Evolutionary conservation across 30 jellyfish, hydroid and myxozoan species (phyloP).

Genomic region (Turritopsis rubra): DNA sequence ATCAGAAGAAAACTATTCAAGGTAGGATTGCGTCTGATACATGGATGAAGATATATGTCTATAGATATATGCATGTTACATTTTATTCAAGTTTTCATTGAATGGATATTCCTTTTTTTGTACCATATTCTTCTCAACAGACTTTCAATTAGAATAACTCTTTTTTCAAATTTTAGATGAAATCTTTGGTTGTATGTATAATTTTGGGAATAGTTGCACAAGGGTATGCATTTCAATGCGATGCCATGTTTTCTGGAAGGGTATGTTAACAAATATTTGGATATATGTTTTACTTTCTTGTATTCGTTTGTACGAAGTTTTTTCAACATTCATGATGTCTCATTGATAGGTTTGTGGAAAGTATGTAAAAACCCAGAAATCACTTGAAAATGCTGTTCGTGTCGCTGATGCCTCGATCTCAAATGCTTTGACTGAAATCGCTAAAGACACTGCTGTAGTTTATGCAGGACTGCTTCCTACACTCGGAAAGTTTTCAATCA

Average conservation of each 20-base stretch:
- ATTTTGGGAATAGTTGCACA: neutral
- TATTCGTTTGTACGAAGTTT: neutral
- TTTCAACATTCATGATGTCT: neutral
- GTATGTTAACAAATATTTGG: neutral
- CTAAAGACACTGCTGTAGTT: constrained; percentile 3
- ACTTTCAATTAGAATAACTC: neutral
- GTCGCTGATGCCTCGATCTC: constrained; percentile 4
- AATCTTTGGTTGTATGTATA: neutral
- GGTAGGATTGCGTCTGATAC: too few species aligned
- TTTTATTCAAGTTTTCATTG: too few species aligned
- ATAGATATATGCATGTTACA: too few species aligned
- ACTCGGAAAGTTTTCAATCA: neutral
- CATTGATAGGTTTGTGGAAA: neutral
- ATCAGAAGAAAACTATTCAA: neutral
- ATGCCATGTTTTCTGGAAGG: constrained; percentile 16
- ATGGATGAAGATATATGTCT: too few species aligned
- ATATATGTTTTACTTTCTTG: neutral
- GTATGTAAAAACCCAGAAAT: neutral
- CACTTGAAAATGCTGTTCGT: constrained; percentile 10
- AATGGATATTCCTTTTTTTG: too few species aligned
- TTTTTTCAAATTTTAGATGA: neutral
- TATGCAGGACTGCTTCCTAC: neutral
- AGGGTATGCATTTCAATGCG: constrained; percentile 18
- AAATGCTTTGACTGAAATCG: constrained; percentile 8
- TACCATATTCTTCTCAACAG: neutral